Evolutionary conservation across 2,797 vertebrate genomes (phyloP), one percentile per base, ranked within the genome.

Genomic region (Eptatretus atami): DNA sequence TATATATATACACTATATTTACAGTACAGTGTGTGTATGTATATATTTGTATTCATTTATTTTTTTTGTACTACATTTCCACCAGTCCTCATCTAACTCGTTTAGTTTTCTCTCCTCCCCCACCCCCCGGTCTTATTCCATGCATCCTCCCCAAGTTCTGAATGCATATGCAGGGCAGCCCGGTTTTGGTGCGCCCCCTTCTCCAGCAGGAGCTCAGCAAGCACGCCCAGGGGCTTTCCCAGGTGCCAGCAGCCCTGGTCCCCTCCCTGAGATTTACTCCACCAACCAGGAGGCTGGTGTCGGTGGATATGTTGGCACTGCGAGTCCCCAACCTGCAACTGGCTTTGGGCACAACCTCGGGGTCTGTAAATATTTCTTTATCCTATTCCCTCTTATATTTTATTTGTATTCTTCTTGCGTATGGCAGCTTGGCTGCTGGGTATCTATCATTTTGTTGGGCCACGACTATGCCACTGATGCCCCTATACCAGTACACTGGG

Each of bases 271-370:
- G 73, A 77, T 94, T 75, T 92, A 90, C 67, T 85, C 84, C 54
- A 79, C 80, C 77, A 92, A 81, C 77, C 86, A 94, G 79, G 86
- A 94, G 71, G 88, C 86, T 66, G 81, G 80, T 73, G 86, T 95
- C 76, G 86, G 86, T 79, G 94, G 86, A 74, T 98, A 98, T 77
- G 85, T 98, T 77, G 94, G 90, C 1, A 87, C 92, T 64, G 84
- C 88, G 77, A 94, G 88, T 76, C 88, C 88, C 68, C 88, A 95
- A 78, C 86, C 86, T 54, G 86, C 82, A 73, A 85, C 86, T 1
- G 86, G 85, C 74, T 94, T 96, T 68, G 78, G 83, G 70, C 88
- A 86, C 70, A 83, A 83, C 73, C 87, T 93, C 71, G 82, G 86
- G 70, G 86, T 92, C 79, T 19, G 55, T 15, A 19, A 60, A 14